Evolutionary conservation across 2,888 invertebrate genomes (phyloP).

Genomic region (Tetheella fluctuosa): DNA sequence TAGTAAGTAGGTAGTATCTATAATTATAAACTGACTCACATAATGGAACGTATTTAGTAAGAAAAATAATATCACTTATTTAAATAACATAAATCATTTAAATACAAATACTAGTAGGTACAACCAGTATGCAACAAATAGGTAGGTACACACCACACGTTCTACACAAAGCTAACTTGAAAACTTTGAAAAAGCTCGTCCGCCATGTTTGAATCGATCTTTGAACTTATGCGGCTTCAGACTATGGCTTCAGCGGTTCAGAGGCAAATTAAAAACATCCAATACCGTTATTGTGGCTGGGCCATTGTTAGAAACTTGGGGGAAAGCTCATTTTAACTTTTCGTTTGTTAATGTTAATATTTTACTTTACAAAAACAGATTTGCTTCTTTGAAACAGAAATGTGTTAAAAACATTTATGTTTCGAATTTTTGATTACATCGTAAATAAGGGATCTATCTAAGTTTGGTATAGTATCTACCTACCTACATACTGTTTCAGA

Average conservation of each 20-base stretch:
- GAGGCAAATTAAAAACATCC: slow-evolving; percentile 65
- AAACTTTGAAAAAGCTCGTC: slow-evolving; percentile 48
- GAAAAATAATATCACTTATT: too few relatives aligned
- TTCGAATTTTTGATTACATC: too few relatives aligned
- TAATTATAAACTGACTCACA: too few relatives aligned
- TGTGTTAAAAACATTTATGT: too few relatives aligned
- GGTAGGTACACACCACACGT: too few relatives aligned
- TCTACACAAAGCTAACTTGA: slow-evolving; percentile 21
- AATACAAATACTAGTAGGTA: too few relatives aligned
- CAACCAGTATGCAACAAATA: slow-evolving; percentile 13
- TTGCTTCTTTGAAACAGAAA: neutral
- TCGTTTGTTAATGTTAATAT: neutral
- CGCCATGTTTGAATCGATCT: slow-evolving; percentile 56
- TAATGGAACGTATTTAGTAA: too few relatives aligned
- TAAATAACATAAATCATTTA: too few relatives aligned
- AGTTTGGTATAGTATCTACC: too few relatives aligned
- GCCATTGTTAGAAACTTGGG: slow-evolving; percentile 30
- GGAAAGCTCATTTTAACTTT: slow-evolving; percentile 17
- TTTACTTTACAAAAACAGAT: neutral
- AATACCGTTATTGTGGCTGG: slow-evolving; percentile 34
- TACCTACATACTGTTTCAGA: too few relatives aligned
- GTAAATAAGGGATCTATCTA: too few relatives aligned
- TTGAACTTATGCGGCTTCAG: slow-evolving; percentile 55
- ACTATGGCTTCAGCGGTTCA: slow-evolving; percentile 55
- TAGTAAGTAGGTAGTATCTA: too few relatives aligned